These are phyloP conservation scores for Hycleus cichorii DNA, from an alignment of 1,140 invertebrate genomes.

Conservation along the genomic window DNA sequence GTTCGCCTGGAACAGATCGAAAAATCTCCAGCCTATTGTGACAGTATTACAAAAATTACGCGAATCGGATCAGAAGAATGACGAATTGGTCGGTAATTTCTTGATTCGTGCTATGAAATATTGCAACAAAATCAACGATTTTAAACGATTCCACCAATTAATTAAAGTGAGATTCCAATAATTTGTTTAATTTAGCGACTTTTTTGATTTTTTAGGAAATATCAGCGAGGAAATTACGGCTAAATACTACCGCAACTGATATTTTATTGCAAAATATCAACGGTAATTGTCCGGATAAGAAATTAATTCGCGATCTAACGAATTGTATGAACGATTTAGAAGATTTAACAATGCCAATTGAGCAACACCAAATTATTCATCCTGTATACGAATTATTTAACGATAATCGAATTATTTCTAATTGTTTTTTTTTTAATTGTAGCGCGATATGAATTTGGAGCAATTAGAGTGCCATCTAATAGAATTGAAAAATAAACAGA, in stretches of 20 bases:
- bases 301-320: constrained; percentile 11
- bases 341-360: constrained; percentile 20
- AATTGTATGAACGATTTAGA: constrained; percentile 15
- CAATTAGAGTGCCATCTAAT: constrained; percentile 46
- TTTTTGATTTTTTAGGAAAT: constrained; percentile 36
- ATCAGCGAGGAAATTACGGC: constrained; percentile 33
- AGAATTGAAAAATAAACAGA: constrained; percentile 47
- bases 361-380: constrained; percentile 39
- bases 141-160: constrained; percentile 20
- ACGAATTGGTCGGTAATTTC: constrained; percentile 13
- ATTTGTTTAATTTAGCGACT: constrained; percentile 4
- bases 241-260: constrained; percentile 41
- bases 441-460: constrained; percentile 47
- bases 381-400: constrained; percentile 41
- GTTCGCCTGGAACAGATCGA: constrained; percentile 20
- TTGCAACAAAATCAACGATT: constrained; percentile 21
- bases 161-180: constrained; percentile 22
- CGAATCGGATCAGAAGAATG: constrained; percentile 17
- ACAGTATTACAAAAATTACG: constrained; percentile 32
- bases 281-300: neutral
- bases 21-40: constrained; percentile 24
- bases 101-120: constrained; percentile 15
- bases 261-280: constrained; percentile 24
- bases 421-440: constrained; percentile 14
- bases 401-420: too few relatives aligned